Base-by-base conservation (phyloP, 2,888 invertebrate species). In the Drosophila nr. medialis region DNA sequence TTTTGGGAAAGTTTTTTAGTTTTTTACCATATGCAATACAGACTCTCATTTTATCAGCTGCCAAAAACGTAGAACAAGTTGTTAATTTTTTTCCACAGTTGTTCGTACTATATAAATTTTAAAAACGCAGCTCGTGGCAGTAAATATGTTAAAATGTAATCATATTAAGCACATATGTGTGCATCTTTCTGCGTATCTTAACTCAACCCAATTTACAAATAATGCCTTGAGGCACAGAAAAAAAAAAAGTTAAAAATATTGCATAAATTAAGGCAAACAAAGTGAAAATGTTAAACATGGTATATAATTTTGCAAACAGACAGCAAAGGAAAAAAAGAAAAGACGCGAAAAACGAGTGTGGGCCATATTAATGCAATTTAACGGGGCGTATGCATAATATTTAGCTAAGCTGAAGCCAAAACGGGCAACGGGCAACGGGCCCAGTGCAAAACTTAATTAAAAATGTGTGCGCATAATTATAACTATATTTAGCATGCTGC, bases 381-480 rank as follows among this genome's bases (percentile, higher is more conserved):
- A 80, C 83, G 61, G 83, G 88, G 85, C 86, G 85, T 86, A 85
- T 85, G 85, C 85, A 85, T 88, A 88, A 85, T 85, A 80, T 88
- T 83, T 81, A 80, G 86, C 83, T 80, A 73, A 88, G 62, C 81
- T 80, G 69, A 65, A 70, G 74, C 64, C 58, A 56, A 51, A 77
- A 53, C 75, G 79, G 72, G 55, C 75, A 60, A 70, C 48, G 64
- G 34, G 34, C 34, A 77, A 51, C 75, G 78, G 72, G 75, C 59
- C 66, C 81, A 67, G 64, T 55, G 77, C 79, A 72, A 87, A 87
- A 89, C 89, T 87, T 89, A 89, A 87, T 87, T 87, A 87, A 87
- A 87, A 87, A 87, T 89, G 77, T 89, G 83, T 78, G 87, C 80
- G 86, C 89, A 87, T 87, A 87, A 87, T 89, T 87, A 87, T 89